Base-by-base conservation (phyloP, 92 coral and sea anemone species). In the Zoanthus solanderi region DNA sequence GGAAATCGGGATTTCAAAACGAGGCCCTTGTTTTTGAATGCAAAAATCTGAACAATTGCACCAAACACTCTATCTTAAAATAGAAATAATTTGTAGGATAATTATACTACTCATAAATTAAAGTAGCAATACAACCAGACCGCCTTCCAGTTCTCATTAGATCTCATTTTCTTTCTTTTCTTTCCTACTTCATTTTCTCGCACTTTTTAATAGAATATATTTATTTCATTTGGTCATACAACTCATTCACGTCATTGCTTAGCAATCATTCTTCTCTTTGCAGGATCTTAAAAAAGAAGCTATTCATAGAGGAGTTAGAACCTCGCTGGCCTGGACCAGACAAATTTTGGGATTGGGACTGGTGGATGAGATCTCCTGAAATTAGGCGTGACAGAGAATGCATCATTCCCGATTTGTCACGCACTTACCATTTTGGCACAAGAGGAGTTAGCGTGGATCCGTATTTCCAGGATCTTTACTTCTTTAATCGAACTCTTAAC, bases 311-410 rank as follows among this genome's bases (percentile, higher is more conserved):
- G 18, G 84, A 79, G 32, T 48, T 79, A 79, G 84, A 79, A 61
- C 84, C 84, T 1, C 53, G 60, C 14, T 79, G 84, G 84, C 84
- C 84, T 14, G 84, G 84, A 68, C 84, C 84, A 14, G 84, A 79
- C 37, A 57, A 31, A n/a, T 79, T 79, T 79, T 79, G 84, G 84
- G 84, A 79, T 50, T 79, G 84, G 84, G 84, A 79, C 84, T 79
- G 84, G 84, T 79, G 84, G 84, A 79, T 79, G 84, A 58, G 84
- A 65, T 60, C 34, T 48, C 84, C 84, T 8, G 84, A 61, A 31
- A 79, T 60, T 12, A 60, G 84, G 84, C 84, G 84, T 61, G 84
- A 60, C 71, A 79, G 84, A 23, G 84, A 79, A 72, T 79, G 84
- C 52, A 53, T 79, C 32, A 79, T 79, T 17, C 84, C 84, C 31